Evolutionary conservation across 2,888 invertebrate genomes (phyloP).

Genomic region (Callyntrura sp.): DNA sequence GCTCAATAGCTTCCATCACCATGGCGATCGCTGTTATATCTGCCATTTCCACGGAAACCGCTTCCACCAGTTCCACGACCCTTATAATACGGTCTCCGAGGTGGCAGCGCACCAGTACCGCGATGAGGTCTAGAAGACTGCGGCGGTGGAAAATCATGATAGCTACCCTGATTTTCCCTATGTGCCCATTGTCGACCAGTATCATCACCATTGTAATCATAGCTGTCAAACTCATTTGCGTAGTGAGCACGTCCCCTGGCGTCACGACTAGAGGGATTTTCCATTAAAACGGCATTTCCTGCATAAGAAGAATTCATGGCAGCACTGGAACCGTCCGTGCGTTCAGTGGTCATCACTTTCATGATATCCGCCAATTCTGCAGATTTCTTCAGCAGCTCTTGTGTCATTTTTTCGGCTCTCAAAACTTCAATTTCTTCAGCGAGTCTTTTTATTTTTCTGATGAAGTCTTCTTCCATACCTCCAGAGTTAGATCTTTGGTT

Average conservation of each 20-base stretch:
- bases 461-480: not conserved
- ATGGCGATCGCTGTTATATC: not conserved
- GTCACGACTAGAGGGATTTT: not conserved
- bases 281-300: not conserved
- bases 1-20: not conserved
- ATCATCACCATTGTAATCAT: not conserved
- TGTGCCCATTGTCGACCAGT: not conserved
- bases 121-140: not conserved
- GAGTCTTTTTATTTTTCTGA: slow-evolving; percentile 59
- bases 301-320: not conserved
- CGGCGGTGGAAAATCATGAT: not conserved
- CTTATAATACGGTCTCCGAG: slow-evolving; percentile 7
- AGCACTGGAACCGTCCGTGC: not conserved
- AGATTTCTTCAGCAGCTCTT: slow-evolving; percentile 51
- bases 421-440: slow-evolving; percentile 54
- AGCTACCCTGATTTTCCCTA: not conserved
- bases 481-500: not conserved
- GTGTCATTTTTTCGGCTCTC: slow-evolving; percentile 50
- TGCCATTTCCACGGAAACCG: not conserved
- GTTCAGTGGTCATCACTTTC: slow-evolving; percentile 43
- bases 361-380: slow-evolving; percentile 54
- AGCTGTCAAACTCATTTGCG: not conserved
- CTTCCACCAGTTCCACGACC: not conserved
- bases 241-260: not conserved
- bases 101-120: not conserved